Base-by-base conservation (phyloP, 2,888 invertebrate genomes). In the Trichogramma evanescens region DNA sequence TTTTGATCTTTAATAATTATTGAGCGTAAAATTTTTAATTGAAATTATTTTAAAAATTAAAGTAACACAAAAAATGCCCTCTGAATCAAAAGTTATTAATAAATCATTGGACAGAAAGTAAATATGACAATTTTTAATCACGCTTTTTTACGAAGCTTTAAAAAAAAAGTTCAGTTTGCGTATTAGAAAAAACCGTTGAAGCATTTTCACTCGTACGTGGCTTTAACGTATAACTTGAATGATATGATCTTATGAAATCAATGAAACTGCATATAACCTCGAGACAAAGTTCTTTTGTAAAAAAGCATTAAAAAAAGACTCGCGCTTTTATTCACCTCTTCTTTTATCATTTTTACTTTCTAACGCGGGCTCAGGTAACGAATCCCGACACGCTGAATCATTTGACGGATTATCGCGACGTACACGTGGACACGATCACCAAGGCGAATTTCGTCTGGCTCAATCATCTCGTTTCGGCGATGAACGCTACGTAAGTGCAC, bases 331-430 rank as follows among this genome's bases (percentile, higher is more conserved):
- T 54, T 6, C 41, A n/a, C 46, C n/a, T 13, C 6, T 39, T 7
- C 42, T 8, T 39, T 40, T 44, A 13, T 42, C 13, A 51, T 49
- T 59, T 38, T 48, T 44, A 26, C 6, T 54, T 57, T 60, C 1
- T 13, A 13, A 13, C 2, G 13, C 13, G 13, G 2, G 13, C 60
- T 39, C 63, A 77, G 70, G 62, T 80, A 50, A 74, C 76, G 4
- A 70, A 79, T 66, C 70, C 72, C 2, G 74, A 79, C 51, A 75
- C 80, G 3, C 58, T 77, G 38, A 72, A 79, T 65, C 81, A 81
- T 68, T 66, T 81, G 53, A 74, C 73, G 53, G 81, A 81, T 71
- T 80, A 77, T 64, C 70, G 73, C 45, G 66, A 75, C 54, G 73
- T 72, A 51, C 70, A 74, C 49, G 61, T 72, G 45, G 78, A 79